Evolutionary conservation across 2,113 vertebrate genomes (phyloP), one percentile per base, ranked within the genome.

Genomic region (Heterotis niloticus): DNA sequence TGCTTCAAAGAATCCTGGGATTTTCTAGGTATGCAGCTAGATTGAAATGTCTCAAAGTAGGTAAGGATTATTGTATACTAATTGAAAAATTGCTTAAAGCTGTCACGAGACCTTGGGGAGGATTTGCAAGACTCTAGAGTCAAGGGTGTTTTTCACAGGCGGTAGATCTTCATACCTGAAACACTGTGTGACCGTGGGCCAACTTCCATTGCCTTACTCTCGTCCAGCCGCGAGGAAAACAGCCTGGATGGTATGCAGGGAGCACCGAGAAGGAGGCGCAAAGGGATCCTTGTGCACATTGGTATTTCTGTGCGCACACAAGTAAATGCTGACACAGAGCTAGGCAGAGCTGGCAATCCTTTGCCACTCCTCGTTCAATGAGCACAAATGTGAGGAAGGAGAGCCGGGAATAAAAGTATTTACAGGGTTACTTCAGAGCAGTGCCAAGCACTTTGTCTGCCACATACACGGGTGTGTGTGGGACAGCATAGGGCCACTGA

Each of bases 171-270:
- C 67, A 67, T 44, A 71, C 77, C 77, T 71, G 67, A 80, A 76
- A 67, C 79, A 76, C 79, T 80, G 79, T 79, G 77, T 80, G 79
- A 69, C 72, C 64, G 29, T 60, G 29, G 79, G 79, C 57, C 52
- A 4, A 11, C 73, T 69, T 73, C 65, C 26, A 52, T 64, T 68
- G 73, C 73, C 73, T 76, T 76, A 80, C 26, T 24, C 13, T 71
- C 34, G n/a, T 65, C 34, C 28, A 59, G 74, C 59, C 29, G 20
- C 1, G 14, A 64, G 26, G 10, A 72, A 60, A 76, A 24, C 23
- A 17, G 70, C 10, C 16, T 17, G 18, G 18, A 54, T 9, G 28
- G 11, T n/a, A 26, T 44, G 7, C 16, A 64, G 64, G 20, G 10
- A 67, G n/a, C 76, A 67, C 76, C 44, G 17, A 69, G 66, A 34